Evolutionary conservation across 2,113 vertebrate genomes (phyloP), one percentile per base, ranked within the genome.

Genomic region (Malurus cyaneus): DNA sequence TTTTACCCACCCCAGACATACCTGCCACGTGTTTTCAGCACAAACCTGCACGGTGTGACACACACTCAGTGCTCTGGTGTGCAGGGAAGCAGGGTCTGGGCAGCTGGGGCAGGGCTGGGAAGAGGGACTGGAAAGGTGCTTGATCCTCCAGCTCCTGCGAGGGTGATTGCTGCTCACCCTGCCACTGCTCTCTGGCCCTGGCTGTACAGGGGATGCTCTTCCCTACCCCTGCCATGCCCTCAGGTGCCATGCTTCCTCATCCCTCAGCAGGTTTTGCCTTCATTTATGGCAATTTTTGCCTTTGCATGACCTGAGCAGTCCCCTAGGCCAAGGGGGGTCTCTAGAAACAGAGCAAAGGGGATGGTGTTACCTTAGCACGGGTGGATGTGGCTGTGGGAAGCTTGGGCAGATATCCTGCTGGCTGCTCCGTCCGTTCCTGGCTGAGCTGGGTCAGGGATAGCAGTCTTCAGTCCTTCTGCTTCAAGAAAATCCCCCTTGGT

Each of bases 141-240:
- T 67, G 41, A 28, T 88, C 24, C 36, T 72, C 26, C 14, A 82
- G 32, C 59, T 82, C 53, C 59, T 65, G 50, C 13, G 57, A 56
- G 39, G 21, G 15, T 53, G 15, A 23, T 18, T 23, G 49, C 47
- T 71, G n/a, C 12, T 65, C 23, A 25, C 31, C 23, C 7, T 29
- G 11, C 18, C 2, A 2, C 39, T 32, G 20, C 39, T 91, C 49
- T 31, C 44, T 14, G 9, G 29, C 26, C 53, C 47, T 80, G 66
- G 21, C 28, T 67, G 13, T 24, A 24, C 7, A n/a, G 25, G 10
- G 44, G 3, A 69, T 0, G 1, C 0, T 3, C 42, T 57, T 57
- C 23, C 72, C 46, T 41, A 9, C 3, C 0, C 14, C n/a, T 49
- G 50, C 66, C 14, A 0, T 4, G 14, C 34, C 54, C 31, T 29